Evolutionary conservation across 2,797 vertebrate genomes (phyloP), one percentile per base, ranked within the genome.

Genomic region (Pteropus rufus): DNA sequence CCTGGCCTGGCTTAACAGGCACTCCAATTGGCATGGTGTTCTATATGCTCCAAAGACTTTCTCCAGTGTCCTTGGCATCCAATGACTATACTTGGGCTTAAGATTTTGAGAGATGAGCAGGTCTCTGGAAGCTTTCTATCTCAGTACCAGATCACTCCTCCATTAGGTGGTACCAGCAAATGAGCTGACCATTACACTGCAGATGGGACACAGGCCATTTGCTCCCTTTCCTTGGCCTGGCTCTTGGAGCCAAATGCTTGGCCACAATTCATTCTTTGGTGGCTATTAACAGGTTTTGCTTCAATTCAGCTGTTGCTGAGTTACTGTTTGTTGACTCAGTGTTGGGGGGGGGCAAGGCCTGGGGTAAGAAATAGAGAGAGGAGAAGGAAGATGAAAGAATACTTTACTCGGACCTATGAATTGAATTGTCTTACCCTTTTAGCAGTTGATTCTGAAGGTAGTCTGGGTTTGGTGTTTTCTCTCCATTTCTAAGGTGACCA

Each of bases 1-100:
- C 75, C 93, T 93, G 84, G 65, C 79, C 96, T 96, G 91, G 91
- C 90, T 94, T 96, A 95, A 85, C 89, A 97, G 93, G 89, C 94
- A 97, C 96, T 97, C 93, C 88, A 94, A 87, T 76, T 97, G 97
- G 96, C 96, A 95, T 95, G 82, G 93, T 95, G 85, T 91, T 87
- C 79, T 93, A 97, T 93, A 94, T 97, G 94, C 95, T 97, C 97
- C 91, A 94, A 80, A 96, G 96, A 96, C 86, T 97, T 97, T 96
- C 96, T 97, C 91, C 93, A 96, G 93, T 97, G 96, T 97, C 94
- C 89, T 91, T 97, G 96, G 95, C 93, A 97, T 97, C 49, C 89
- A 77, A 64, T 89, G 70, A 88, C 91, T 97, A 89, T 89, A 96
- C 91, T 96, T 96, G 92, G 89, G 73, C 82, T 97, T 91, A 77